These are phyloP conservation scores for Cryptocheilus praepositus DNA, from an alignment of 2,888 invertebrate genomes.

Conservation along the genomic window DNA sequence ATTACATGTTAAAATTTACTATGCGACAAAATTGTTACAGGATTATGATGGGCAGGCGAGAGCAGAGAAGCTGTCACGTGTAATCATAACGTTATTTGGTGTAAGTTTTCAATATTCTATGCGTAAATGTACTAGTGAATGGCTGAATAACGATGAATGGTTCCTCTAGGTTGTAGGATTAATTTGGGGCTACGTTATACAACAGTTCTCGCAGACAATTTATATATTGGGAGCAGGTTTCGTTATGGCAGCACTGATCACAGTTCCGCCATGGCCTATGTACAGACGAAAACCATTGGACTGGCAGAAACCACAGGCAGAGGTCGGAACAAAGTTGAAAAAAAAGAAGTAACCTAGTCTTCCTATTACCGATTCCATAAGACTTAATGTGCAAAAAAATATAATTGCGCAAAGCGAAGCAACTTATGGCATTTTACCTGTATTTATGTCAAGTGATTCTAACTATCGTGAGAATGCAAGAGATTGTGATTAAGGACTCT, in stretches of 20 bases:
- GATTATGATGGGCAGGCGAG: slow-evolving; percentile 94
- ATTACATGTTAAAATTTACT: neutral
- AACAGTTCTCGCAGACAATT: slow-evolving; percentile 96
- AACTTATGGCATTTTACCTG: too few relatives aligned
- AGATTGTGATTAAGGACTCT: too few relatives aligned
- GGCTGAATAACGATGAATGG: neutral
- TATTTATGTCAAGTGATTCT: too few relatives aligned
- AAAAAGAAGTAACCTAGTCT: slow-evolving; percentile 71
- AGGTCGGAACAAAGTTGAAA: slow-evolving; percentile 72
- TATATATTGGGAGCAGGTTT: slow-evolving; percentile 95
- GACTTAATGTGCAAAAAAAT: too few relatives aligned
- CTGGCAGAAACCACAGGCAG: slow-evolving; percentile 88
- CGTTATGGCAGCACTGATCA: slow-evolving; percentile 89
- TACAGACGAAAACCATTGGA: slow-evolving; percentile 90
- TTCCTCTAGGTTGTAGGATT: slow-evolving; percentile 84
- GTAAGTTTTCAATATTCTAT: slow-evolving; percentile 74
- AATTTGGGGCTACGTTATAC: slow-evolving; percentile 94
- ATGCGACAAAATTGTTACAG: slow-evolving; percentile 70
- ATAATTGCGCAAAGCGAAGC: too few relatives aligned
- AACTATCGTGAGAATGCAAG: too few relatives aligned
- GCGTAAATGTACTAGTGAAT: neutral
- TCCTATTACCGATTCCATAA: too few relatives aligned
- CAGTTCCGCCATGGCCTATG: slow-evolving; percentile 98
- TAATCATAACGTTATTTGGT: slow-evolving; percentile 93
- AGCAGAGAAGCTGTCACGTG: slow-evolving; percentile 92